Evolutionary conservation across 2,888 invertebrate species (phyloP).

Genomic region (Pecten maximus): DNA sequence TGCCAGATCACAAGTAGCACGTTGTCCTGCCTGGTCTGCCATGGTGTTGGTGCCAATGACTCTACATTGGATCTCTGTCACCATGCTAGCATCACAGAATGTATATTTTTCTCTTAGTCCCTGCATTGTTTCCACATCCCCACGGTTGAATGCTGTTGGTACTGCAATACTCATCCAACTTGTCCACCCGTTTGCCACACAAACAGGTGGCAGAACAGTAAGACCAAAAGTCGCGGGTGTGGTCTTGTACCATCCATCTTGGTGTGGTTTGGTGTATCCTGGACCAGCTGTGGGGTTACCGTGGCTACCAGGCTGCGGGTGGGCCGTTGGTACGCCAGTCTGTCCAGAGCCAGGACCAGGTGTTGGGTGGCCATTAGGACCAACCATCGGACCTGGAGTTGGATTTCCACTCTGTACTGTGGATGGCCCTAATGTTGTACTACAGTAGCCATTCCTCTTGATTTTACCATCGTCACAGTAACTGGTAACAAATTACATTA

Average conservation of each 20-base stretch:
- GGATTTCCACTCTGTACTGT: conserved; percentile 42
- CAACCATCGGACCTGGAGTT: conserved; percentile 1
- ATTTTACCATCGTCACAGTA: conserved; percentile 78
- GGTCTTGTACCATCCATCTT: neutral
- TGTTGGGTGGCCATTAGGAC: conserved; percentile 26
- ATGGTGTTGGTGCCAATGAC: conserved; percentile 86
- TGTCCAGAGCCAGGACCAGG: conserved; percentile 46
- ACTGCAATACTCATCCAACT: conserved; percentile 87
- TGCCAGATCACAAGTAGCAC: conserved; percentile 88
- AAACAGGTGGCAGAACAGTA: conserved; percentile 80
- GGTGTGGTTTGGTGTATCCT: neutral
- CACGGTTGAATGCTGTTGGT: conserved; percentile 73
- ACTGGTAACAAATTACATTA: conserved; percentile 61
- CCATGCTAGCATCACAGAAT: conserved; percentile 70
- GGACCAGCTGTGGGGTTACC: conserved; percentile 16
- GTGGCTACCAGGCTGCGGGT: conserved; percentile 37
- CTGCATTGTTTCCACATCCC: conserved; percentile 76
- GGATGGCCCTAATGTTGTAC: conserved; percentile 59
- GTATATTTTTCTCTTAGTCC: conserved; percentile 66
- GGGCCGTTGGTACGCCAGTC: conserved; percentile 40
- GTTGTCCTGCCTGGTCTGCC: conserved; percentile 88
- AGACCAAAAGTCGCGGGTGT: conserved; percentile 45
- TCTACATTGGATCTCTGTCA: conserved; percentile 89
- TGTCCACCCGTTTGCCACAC: conserved; percentile 89
- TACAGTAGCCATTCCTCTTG: conserved; percentile 75